Evolutionary conservation across 2,113 vertebrate genomes (phyloP).

Genomic region (Mobula birostris): DNA sequence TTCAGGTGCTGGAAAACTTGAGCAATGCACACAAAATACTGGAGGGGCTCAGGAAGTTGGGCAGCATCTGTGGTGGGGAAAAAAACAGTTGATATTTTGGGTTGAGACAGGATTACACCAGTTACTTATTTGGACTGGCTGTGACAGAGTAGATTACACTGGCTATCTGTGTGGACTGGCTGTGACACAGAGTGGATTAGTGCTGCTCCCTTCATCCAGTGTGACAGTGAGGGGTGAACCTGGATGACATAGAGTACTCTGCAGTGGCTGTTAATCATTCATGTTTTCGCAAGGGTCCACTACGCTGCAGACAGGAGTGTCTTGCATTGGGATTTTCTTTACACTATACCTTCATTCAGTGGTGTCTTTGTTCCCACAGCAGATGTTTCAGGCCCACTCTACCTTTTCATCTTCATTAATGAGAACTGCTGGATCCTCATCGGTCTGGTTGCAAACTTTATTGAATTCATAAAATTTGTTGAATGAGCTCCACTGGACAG

Average conservation of each 20-base stretch:
- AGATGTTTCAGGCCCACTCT: neutral
- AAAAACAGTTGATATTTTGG: no score
- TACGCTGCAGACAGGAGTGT: neutral
- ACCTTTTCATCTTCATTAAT: conserved; percentile 22
- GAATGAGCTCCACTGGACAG: neutral
- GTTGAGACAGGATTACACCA: no score
- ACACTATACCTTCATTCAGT: neutral
- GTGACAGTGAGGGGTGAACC: neutral
- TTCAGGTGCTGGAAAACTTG: no score
- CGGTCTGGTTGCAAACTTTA: neutral
- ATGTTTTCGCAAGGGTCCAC: neutral
- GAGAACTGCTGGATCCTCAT: neutral
- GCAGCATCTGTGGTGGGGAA: no score
- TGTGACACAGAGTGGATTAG: neutral
- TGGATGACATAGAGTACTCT: neutral
- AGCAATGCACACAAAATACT: no score
- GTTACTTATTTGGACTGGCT: no score
- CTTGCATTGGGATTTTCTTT: neutral
- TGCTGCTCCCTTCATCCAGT: neutral
- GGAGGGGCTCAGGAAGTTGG: no score
- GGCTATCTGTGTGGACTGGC: neutral
- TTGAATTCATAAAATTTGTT: conserved; percentile 15
- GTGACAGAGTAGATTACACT: no score
- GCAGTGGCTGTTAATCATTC: neutral
- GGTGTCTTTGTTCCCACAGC: neutral